phyloP scores from a whole-genome alignment of 2,797 vertebrate species.

The Clamator glandarius region DNA sequence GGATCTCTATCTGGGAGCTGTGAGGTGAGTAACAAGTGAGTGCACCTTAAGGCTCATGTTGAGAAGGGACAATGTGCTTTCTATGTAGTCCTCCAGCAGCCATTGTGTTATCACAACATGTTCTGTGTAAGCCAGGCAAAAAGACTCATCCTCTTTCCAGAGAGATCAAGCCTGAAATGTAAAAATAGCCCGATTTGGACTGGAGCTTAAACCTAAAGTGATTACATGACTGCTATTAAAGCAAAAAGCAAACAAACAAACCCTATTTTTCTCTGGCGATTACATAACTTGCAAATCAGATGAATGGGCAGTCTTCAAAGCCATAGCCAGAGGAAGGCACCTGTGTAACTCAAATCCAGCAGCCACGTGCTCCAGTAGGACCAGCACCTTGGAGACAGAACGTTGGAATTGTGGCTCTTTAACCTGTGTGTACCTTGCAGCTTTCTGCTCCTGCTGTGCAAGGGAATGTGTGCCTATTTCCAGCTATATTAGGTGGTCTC shows the following conservation, averaged over 20 bases:
- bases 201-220: slow-evolving; percentile 70
- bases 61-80: not conserved
- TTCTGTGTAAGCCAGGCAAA: slow-evolving; percentile 26
- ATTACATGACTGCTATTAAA: slow-evolving; percentile 70
- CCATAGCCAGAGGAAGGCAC: not conserved
- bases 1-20: not conserved
- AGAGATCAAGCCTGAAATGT: slow-evolving; percentile 64
- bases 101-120: not conserved
- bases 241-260: slow-evolving; percentile 55
- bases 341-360: not conserved
- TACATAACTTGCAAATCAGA: slow-evolving; percentile 60
- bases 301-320: slow-evolving; percentile 31
- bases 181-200: slow-evolving; percentile 71
- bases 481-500: not conserved
- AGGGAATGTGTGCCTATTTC: not conserved
- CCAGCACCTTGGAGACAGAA: not conserved
- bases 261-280: slow-evolving; percentile 21
- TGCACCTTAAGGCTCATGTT: not conserved
- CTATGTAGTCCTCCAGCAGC: not conserved
- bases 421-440: not conserved
- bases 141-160: slow-evolving; percentile 61
- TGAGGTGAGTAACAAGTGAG: not conserved
- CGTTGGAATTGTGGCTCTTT: fast-evolving
- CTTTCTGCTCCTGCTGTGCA: not conserved
- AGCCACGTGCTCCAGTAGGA: fast-evolving